These are phyloP conservation scores for Camelus dromedarius DNA, from an alignment of 2,113 vertebrate genomes.

Conservation along the genomic window DNA sequence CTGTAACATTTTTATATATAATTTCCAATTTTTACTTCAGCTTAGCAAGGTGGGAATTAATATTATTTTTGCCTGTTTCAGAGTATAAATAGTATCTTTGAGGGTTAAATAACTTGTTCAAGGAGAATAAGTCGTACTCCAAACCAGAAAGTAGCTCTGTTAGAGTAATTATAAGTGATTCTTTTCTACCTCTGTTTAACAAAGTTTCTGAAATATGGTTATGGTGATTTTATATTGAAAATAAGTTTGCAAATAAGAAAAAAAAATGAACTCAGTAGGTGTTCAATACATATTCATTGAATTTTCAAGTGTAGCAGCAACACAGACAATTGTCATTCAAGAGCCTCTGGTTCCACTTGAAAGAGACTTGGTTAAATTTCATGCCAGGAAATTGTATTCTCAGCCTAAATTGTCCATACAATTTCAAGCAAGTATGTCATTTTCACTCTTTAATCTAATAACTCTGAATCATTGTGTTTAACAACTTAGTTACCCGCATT, in stretches of 20 bases:
- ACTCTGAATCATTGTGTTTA: conserved; percentile 32
- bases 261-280: not conserved
- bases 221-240: conserved; percentile 40
- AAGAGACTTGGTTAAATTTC: conserved; percentile 29
- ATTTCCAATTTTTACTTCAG: conserved; percentile 4
- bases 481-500: conserved; percentile 13
- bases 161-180: not conserved
- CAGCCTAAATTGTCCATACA: conserved; percentile 5
- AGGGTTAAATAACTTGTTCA: conserved; percentile 23
- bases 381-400: conserved; percentile 35
- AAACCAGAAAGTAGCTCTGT: not conserved
- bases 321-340: conserved; percentile 19
- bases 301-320: conserved; percentile 38
- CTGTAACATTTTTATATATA: not conserved
- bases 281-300: conserved; percentile 10
- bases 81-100: not conserved
- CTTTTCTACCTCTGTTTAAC: conserved; percentile 42
- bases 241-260: conserved; percentile 51
- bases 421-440: conserved; percentile 39
- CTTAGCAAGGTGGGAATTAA: not conserved
- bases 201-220: not conserved
- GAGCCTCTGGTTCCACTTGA: conserved; percentile 3
- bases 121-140: not conserved
- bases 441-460: conserved; percentile 56
- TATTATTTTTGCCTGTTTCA: conserved; percentile 38